Evolutionary conservation across 2,888 invertebrate species (phyloP).

Genomic region (Cistogaster globosa): DNA sequence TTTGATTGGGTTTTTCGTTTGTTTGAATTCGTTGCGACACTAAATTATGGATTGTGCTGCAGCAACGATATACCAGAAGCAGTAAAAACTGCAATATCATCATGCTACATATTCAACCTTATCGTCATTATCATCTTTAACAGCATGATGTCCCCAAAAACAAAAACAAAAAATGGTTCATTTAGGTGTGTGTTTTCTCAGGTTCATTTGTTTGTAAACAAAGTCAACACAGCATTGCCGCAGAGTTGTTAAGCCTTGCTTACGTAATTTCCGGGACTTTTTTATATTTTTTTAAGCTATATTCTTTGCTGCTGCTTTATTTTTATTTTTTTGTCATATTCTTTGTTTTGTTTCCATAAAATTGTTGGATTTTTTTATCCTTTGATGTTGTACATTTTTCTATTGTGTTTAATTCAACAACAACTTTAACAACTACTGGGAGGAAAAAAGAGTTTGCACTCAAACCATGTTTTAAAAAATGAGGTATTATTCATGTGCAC

Average conservation of each 20-base stretch:
- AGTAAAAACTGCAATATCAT: conserved; percentile 34
- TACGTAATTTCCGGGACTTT: conserved; percentile 71
- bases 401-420: conserved; percentile 28
- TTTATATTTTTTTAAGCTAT: conserved; percentile 39
- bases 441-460: background rate
- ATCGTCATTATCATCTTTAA: conserved; percentile 41
- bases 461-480: conserved; percentile 11
- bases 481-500: background rate
- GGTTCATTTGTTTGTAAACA: conserved; percentile 53
- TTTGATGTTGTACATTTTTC: conserved; percentile 33
- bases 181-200: conserved; percentile 10
- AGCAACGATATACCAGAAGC: conserved; percentile 2
- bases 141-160: conserved; percentile 8
- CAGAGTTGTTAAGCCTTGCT: conserved; percentile 38
- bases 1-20: conserved; percentile 48
- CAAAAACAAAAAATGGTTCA: background rate
- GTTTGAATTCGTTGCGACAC: conserved; percentile 49
- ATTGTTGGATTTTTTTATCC: conserved; percentile 13
- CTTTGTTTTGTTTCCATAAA: conserved; percentile 49
- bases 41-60: conserved; percentile 39
- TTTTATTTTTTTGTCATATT: conserved; percentile 14
- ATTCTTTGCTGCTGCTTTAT: conserved; percentile 3
- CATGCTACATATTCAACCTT: conserved; percentile 8
- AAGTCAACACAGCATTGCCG: conserved; percentile 64
- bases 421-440: conserved; percentile 4